Evolutionary conservation across 2,113 vertebrate species (phyloP), one percentile per base, ranked within the genome.

Genomic region (Hyperoodon ampullatus): DNA sequence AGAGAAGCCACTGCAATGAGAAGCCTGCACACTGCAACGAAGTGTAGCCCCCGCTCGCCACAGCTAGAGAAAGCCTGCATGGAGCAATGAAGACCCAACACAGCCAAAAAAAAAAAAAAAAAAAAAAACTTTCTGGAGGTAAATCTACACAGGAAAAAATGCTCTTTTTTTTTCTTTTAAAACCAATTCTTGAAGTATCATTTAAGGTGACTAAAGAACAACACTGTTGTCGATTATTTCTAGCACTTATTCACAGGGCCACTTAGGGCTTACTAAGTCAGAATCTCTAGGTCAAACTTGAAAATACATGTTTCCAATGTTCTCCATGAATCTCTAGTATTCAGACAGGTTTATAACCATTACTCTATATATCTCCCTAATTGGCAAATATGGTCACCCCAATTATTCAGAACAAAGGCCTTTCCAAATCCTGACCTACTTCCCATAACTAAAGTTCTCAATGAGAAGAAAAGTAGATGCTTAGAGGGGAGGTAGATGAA

Each of bases 151-250:
- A 88, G 50, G 6, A 91, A 93, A 44, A 86, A 55, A 94, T 80
- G 30, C 65, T 21, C 3, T 66, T 50, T 50, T 60, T 55, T 61
- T 72, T 58, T 13, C 30, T 82, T 39, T 80, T 88, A 39, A 84
- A 74, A 26, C 28, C 39, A 90, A 80, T 78, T 47, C 28, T 78
- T 91, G 33, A 28, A 91, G 39, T 66, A 66, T 93, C 6, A 93
- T 53, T 91, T 68, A 88, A 80, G n/a, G n/a, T 66, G 21, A 91
- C 35, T 82, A 92, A 88, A 92, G 26, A 95, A 72, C 39, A 84
- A 70, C 26, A 74, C 7, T 88, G 33, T 39, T 88, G 35, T 39
- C 39, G 30, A 39, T 74, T 70, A 72, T 60, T 78, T 74, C 35
- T 8, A 72, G 35, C 39, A 88, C 14, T 70, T 50, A 75, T 53